These are phyloP conservation scores for Aethina tumida DNA, from an alignment of 1,140 invertebrate genomes.

Conservation along the genomic window DNA sequence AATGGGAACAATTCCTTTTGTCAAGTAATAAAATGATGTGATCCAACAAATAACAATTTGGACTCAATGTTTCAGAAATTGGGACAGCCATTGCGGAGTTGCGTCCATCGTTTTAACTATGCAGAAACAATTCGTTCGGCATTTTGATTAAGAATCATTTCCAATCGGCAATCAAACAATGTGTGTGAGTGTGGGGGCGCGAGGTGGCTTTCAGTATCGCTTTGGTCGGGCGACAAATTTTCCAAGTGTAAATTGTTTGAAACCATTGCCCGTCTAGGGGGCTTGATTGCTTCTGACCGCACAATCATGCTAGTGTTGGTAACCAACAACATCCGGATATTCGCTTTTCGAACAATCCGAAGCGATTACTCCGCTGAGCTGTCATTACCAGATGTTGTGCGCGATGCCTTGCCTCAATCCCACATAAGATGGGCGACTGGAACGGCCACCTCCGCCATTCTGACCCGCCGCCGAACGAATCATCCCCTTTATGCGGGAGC, in stretches of 20 bases:
- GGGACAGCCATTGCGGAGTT: too few species aligned
- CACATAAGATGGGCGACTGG: constrained; percentile 7
- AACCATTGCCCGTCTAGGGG: constrained; percentile 15
- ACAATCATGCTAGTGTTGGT: constrained; percentile 24
- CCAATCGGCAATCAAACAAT: constrained; percentile 1
- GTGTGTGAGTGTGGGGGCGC: not conserved
- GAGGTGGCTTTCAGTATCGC: too few species aligned
- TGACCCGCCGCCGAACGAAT: constrained; percentile 4
- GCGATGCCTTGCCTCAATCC: constrained; percentile 3
- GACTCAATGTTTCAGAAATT: too few species aligned
- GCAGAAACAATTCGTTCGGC: not conserved
- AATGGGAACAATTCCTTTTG: too few species aligned
- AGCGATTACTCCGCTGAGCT: constrained; percentile 22
- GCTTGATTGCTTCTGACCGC: constrained; percentile 26
- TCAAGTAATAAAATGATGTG: too few species aligned
- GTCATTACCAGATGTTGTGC: constrained; percentile 25
- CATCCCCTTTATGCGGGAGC: constrained; percentile 5
- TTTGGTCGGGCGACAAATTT: constrained; percentile 8
- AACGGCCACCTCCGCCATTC: constrained; percentile 13
- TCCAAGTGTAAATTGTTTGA: constrained; percentile 18
- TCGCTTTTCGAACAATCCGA: constrained; percentile 19
- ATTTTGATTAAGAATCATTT: constrained; percentile 6
- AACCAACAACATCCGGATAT: constrained; percentile 20
- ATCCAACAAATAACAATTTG: too few species aligned
- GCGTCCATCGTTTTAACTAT: too few species aligned